Evolutionary conservation across 92 coral and sea anemone genomes (phyloP).

Genomic region (Porites lobata): DNA sequence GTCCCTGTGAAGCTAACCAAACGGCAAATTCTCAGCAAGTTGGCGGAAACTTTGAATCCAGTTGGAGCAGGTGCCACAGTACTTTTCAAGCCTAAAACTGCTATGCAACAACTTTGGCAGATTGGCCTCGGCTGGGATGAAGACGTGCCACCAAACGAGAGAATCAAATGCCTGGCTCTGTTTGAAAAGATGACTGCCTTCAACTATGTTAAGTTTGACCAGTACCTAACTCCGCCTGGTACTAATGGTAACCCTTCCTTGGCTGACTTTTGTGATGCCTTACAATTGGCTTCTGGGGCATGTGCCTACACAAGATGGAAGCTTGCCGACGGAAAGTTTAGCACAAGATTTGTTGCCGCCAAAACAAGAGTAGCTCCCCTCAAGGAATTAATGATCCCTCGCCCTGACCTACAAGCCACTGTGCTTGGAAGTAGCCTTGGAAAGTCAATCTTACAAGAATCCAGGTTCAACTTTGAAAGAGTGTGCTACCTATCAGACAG

Average conservation of each 20-base stretch:
- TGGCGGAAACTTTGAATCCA: slow-evolving; percentile 71
- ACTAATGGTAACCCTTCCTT: slow-evolving; percentile 19
- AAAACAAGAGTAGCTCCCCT: slow-evolving; percentile 28
- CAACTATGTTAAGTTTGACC: slow-evolving; percentile 23
- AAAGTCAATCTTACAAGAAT: slow-evolving; percentile 34
- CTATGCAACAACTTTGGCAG: slow-evolving; percentile 10
- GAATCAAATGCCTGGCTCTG: too few relatives aligned
- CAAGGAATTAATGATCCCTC: slow-evolving; percentile 56
- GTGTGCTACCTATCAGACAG: slow-evolving; percentile 42
- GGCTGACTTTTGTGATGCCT: slow-evolving; percentile 59
- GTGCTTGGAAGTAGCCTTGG: slow-evolving; percentile 39
- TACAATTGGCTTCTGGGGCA: slow-evolving; percentile 67
- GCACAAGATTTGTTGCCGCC: slow-evolving; percentile 55
- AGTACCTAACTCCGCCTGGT: slow-evolving; percentile 29
- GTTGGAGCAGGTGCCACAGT: slow-evolving; percentile 62
- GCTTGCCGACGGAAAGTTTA: slow-evolving; percentile 34
- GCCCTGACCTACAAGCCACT: slow-evolving; percentile 49
- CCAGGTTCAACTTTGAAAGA: slow-evolving; percentile 29
- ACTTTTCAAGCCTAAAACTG: slow-evolving; percentile 52
- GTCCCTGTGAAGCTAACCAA: slow-evolving; percentile 29
- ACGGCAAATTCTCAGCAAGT: slow-evolving; percentile 52
- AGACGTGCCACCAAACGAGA: too few relatives aligned
- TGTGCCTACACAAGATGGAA: slow-evolving; percentile 46
- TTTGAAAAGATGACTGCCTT: too few relatives aligned
- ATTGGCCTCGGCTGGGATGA: too few relatives aligned